These are phyloP conservation scores for Ferdinandea cuprea DNA, from an alignment of 2,888 invertebrate species.

Conservation along the genomic window DNA sequence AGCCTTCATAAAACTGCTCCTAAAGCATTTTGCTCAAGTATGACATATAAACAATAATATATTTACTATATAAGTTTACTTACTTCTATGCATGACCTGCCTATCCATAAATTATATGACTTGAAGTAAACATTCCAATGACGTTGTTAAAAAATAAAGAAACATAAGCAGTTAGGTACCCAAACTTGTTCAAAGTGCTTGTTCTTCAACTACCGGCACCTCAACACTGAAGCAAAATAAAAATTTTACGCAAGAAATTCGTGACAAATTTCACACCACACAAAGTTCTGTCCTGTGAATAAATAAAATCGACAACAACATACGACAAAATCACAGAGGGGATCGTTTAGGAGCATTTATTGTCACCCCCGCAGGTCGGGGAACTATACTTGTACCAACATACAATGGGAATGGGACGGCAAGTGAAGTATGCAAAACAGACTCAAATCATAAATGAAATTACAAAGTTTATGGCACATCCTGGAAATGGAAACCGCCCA, in stretches of 20 bases:
- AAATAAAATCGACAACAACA: conserved; percentile 66
- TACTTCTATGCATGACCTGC: neutral
- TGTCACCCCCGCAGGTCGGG: conserved; percentile 49
- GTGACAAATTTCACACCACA: conserved; percentile 73
- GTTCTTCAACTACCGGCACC: conserved; percentile 28
- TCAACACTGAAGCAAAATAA: conserved; percentile 39
- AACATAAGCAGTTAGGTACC: conserved; percentile 51
- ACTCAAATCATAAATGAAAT: conserved; percentile 74
- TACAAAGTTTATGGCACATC: conserved; percentile 71
- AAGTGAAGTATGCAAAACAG: conserved; percentile 71
- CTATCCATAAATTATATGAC: conserved; percentile 45
- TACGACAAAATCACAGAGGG: conserved; percentile 66
- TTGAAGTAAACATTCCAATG: conserved; percentile 56
- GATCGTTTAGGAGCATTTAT: conserved; percentile 67
- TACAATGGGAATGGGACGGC: conserved; percentile 10
- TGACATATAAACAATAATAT: too few species aligned
- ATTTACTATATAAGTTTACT: too few species aligned
- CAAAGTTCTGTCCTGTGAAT: conserved; percentile 69
- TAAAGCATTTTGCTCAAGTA: too few species aligned
- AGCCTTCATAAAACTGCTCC: too few species aligned
- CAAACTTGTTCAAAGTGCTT: conserved; percentile 35
- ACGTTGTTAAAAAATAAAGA: conserved; percentile 52
- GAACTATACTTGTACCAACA: conserved; percentile 5
- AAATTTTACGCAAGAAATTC: conserved; percentile 28
- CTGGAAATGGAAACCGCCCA: conserved; percentile 73